Conservation (phyloP, 2,113 vertebrate species). For the Petroica traversi region DNA sequence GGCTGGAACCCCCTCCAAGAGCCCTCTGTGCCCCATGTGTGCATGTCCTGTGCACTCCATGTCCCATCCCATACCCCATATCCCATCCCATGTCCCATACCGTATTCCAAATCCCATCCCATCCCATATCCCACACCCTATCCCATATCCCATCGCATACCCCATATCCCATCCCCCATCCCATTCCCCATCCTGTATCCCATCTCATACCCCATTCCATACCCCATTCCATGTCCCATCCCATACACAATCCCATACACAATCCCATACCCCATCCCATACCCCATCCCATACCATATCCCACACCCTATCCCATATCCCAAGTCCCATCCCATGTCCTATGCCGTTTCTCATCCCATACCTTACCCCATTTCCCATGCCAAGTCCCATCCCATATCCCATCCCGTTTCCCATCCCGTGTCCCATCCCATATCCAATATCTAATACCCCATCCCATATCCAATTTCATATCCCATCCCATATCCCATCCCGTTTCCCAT, state of each 20-base stretch:
- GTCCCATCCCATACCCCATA: neutral
- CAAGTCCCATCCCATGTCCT: neutral
- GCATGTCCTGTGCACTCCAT: fast-evolving
- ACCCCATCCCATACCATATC: neutral
- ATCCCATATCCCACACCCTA: neutral
- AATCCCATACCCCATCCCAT: neutral
- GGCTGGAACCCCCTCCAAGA: fast-evolving
- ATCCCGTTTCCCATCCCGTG: too few species aligned
- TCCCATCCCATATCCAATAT: neutral
- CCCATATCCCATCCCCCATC: neutral
- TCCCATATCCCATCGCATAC: too few species aligned
- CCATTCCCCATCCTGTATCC: too few species aligned
- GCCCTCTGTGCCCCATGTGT: neutral
- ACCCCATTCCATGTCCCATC: neutral
- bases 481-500: too few species aligned
- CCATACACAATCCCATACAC: too few species aligned
- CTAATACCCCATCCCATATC: neutral
- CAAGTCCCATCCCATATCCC: neutral
- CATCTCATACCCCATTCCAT: neutral
- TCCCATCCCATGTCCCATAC: neutral
- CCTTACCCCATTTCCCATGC: too few species aligned
- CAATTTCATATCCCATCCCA: neutral
- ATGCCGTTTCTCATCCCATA: neutral
- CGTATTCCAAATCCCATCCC: neutral
- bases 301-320: neutral